Evolutionary conservation across 1,140 invertebrate species (phyloP), one percentile per base, ranked within the genome.

Genomic region (Trichoplusia ni): DNA sequence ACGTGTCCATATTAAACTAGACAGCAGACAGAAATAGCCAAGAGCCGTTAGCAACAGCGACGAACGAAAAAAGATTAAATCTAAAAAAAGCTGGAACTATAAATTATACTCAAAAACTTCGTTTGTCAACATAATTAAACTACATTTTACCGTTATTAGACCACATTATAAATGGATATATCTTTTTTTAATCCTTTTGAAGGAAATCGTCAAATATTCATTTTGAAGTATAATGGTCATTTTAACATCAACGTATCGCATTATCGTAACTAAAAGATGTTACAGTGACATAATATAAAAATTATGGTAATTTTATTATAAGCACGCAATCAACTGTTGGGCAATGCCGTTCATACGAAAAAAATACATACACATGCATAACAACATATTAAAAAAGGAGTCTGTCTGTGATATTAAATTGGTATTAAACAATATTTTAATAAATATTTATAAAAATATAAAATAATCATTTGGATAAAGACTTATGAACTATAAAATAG

Each of bases 301-400:
- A 54, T 54, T 54, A 54, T 54, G 51, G 16, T 54, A 54, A 54
- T 54, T 54, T 54, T 54, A 54, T 38, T 38, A 25, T 13, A 54
- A 54, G 21, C 51, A 38, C 35, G 35, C 51, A 54, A 54, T 54
- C 19, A 54, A 38, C n/a, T 18, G 33, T 38, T 54, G 11, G 5
- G 33, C 13, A 54, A 54, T 25, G 11, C 11, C 2, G 11, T 53
- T 7, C 8, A 42, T 13, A 4, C 14, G 37, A 40, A 46, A 35
- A 25, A 54, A 25, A 38, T 25, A 38, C 13, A 27, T 29, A 9
- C 3, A 29, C 7, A 1, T 47, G 7, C n/a, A 4, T 8, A 47
- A 29, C n/a, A n/a, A n/a, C n/a, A n/a, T n/a, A n/a, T n/a, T n/a
- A n/a, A n/a, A n/a, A n/a, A n/a, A n/a, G n/a, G n/a, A n/a, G n/a